Evolutionary conservation across 2,888 invertebrate genomes (phyloP).

Genomic region (Hyppa rectilinea): DNA sequence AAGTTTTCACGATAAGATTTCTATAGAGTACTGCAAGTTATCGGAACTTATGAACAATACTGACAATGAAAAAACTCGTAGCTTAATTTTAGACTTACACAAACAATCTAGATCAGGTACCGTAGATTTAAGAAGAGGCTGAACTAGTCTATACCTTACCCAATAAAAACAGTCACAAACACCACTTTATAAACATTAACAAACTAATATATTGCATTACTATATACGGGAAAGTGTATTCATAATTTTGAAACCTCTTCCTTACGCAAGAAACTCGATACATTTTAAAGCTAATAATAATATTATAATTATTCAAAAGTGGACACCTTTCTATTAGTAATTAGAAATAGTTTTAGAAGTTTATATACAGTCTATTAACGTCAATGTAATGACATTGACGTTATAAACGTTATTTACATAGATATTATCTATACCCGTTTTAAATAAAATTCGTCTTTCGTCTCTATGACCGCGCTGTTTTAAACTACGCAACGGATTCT

Average conservation of each 20-base stretch:
- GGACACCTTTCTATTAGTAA: slow-evolving; percentile 39
- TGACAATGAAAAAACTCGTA: too few relatives aligned
- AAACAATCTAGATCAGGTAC: too few relatives aligned
- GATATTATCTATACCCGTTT: not conserved
- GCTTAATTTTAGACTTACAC: not conserved
- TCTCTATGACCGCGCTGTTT: not conserved
- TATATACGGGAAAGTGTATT: slow-evolving; percentile 17
- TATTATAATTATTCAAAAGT: slow-evolving; percentile 26
- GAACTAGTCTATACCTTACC: not conserved
- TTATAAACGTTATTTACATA: not conserved
- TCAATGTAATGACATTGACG: slow-evolving; percentile 7
- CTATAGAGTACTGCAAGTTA: too few relatives aligned
- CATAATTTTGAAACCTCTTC: not conserved
- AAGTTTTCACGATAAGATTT: too few relatives aligned
- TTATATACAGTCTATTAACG: not conserved
- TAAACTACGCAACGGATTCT: not conserved
- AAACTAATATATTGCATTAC: slow-evolving; percentile 6
- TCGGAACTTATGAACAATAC: too few relatives aligned
- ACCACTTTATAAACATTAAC: not conserved
- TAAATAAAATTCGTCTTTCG: not conserved
- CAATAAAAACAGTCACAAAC: not conserved
- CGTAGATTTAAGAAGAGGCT: not conserved
- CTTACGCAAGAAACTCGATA: slow-evolving; percentile 25
- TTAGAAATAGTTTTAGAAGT: not conserved
- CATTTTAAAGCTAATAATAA: slow-evolving; percentile 7